phyloP scores from a whole-genome alignment of 2,113 vertebrate genomes.

The Clarias batrachus region DNA sequence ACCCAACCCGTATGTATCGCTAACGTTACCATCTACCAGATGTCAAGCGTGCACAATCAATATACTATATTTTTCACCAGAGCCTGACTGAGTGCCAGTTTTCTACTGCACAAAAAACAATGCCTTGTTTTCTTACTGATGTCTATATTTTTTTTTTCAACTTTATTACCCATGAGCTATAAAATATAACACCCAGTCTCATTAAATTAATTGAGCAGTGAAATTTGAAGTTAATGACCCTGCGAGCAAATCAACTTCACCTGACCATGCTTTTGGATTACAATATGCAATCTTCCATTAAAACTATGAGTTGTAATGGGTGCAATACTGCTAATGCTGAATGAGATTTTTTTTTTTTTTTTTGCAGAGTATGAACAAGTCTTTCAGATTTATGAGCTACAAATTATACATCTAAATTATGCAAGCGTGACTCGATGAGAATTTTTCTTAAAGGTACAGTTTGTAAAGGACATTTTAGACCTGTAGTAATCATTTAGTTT shows the following conservation, averaged over 20 bases:
- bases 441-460: background rate
- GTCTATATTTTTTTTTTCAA: slow-evolving; percentile 30
- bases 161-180: slow-evolving; percentile 7
- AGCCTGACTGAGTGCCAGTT: background rate
- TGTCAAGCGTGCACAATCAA: background rate
- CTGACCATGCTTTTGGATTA: slow-evolving; percentile 22
- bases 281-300: background rate
- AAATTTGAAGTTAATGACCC: slow-evolving; percentile 26
- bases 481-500: background rate
- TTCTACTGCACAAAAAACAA: background rate
- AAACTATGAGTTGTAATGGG: background rate
- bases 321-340: background rate
- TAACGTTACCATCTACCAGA: background rate
- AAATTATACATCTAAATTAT: background rate
- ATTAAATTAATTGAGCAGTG: slow-evolving; percentile 32
- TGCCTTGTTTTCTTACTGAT: slow-evolving; percentile 13
- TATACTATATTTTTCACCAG: background rate
- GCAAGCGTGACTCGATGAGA: background rate
- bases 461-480: background rate
- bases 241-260: slow-evolving; percentile 25
- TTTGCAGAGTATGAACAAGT: background rate
- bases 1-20: background rate
- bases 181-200: slow-evolving; percentile 26
- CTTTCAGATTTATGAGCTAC: background rate
- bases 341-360: background rate